Percentiles rank a stretch among this genome's conserved stretches.
Evolutionary conservation across 2,888 invertebrate genomes (phyloP).

Genomic region (Phasia obesa): DNA sequence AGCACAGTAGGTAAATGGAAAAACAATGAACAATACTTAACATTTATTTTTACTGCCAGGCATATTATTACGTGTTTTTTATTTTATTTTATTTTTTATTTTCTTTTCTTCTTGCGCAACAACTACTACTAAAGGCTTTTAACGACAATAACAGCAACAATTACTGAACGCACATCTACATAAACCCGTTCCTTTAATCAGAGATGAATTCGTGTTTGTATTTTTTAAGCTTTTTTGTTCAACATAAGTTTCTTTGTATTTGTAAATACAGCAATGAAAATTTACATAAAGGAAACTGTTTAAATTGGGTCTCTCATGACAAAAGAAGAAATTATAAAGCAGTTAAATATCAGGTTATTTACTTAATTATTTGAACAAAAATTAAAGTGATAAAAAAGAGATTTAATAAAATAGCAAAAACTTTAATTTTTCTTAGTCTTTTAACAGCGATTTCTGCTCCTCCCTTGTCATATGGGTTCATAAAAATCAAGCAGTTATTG

Average conservation of each 20-base stretch:
- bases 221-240: neutral
- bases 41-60: slow-evolving; percentile 64
- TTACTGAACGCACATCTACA: neutral
- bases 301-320: neutral
- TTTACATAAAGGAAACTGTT: neutral
- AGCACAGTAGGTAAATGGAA: neutral
- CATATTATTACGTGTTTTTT: slow-evolving; percentile 39
- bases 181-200: slow-evolving; percentile 1
- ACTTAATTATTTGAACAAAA: no score
- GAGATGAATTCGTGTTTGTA: neutral
- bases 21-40: slow-evolving; percentile 64
- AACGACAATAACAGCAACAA: slow-evolving; percentile 10
- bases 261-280: slow-evolving; percentile 8
- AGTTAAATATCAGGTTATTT: no score
- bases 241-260: slow-evolving; percentile 10
- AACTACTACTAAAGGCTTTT: slow-evolving; percentile 27
- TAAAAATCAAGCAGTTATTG: no score
- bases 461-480: no score
- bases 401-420: no score
- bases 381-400: no score
- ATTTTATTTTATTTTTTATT: neutral
- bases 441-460: no score
- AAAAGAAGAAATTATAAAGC: no score
- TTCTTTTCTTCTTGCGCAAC: slow-evolving; percentile 1
- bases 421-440: no score